These are phyloP conservation scores for Megalops atlanticus DNA, from an alignment of 2,113 vertebrate species.

Conservation along the genomic window DNA sequence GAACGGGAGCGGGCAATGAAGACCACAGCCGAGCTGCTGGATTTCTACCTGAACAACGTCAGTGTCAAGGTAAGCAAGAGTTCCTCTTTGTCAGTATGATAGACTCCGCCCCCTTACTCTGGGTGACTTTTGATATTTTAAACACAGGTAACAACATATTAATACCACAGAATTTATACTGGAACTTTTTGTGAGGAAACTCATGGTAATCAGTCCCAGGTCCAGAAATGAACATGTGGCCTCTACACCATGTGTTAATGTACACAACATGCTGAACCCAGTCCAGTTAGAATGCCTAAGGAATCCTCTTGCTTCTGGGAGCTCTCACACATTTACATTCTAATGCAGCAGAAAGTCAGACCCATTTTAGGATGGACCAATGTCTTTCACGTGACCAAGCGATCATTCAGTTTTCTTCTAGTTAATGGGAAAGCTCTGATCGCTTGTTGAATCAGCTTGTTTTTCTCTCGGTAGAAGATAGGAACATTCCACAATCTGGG, in stretches of 20 bases:
- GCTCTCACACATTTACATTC: too few species aligned
- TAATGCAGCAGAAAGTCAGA: too few species aligned
- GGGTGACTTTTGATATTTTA: too few species aligned
- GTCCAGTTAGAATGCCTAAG: too few species aligned
- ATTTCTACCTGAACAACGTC: constrained; percentile 77
- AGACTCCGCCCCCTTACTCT: too few species aligned
- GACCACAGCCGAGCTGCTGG: constrained; percentile 69
- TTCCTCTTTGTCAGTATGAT: too few species aligned
- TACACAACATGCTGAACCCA: too few species aligned
- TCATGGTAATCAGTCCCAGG: too few species aligned
- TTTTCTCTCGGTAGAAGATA: constrained; percentile 56
- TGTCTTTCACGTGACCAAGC: not conserved
- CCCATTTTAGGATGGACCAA: not conserved
- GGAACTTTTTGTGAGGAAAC: too few species aligned
- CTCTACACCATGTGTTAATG: not conserved
- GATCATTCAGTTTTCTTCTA: not conserved
- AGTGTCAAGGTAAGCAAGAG: constrained; percentile 75
- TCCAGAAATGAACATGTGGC: not conserved
- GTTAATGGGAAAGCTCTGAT: not conserved
- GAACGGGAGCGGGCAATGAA: constrained; percentile 78
- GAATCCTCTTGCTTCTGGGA: too few species aligned
- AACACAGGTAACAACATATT: too few species aligned
- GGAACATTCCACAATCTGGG: constrained; percentile 78
- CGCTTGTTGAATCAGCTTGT: not conserved
- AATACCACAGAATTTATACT: too few species aligned